Evolutionary conservation across 2,797 vertebrate species (phyloP).

Genomic region (Xenopus petersii): DNA sequence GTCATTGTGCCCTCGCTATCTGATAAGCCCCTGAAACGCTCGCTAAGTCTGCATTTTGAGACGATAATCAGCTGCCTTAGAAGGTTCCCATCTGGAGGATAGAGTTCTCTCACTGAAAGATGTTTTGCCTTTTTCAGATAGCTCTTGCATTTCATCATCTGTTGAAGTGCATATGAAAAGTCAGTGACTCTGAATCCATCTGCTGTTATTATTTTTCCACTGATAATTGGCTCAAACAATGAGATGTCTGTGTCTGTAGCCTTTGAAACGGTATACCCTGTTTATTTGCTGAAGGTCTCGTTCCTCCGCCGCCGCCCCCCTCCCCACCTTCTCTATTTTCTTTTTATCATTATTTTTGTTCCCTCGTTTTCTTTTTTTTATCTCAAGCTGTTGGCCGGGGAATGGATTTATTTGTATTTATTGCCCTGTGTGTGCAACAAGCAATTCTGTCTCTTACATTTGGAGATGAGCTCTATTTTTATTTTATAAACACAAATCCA

Average conservation of each 20-base stretch:
- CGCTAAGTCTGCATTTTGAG: constrained; percentile 73
- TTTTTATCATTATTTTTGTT: constrained; percentile 22
- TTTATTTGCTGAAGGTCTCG: constrained; percentile 94
- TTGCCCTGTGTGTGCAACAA: background rate
- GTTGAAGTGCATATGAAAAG: constrained; percentile 86
- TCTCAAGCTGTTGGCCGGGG: constrained; percentile 63
- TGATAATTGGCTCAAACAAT: constrained; percentile 99
- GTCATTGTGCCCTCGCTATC: constrained; percentile 65
- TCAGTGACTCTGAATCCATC: constrained; percentile 95
- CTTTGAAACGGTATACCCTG: constrained; percentile 97
- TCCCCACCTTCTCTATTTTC: background rate
- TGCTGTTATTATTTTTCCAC: constrained; percentile 99
- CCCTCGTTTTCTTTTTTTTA: constrained; percentile 49
- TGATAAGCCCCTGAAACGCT: constrained; percentile 72
- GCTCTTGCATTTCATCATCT: constrained; percentile 83
- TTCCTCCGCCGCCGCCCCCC: constrained; percentile 39
- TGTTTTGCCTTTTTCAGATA: constrained; percentile 76
- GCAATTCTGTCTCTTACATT: background rate
- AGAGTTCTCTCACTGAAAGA: constrained; percentile 74
- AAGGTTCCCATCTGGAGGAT: constrained; percentile 93
- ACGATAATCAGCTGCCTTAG: constrained; percentile 82
- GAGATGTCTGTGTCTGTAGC: constrained; percentile 94
- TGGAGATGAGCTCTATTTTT: too few species aligned
- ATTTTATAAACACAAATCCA: too few species aligned
- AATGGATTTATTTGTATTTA: constrained; percentile 6